phyloP scores from a whole-genome alignment of 2,113 vertebrate species.

The Gnathonemus echidnorhynchus region DNA sequence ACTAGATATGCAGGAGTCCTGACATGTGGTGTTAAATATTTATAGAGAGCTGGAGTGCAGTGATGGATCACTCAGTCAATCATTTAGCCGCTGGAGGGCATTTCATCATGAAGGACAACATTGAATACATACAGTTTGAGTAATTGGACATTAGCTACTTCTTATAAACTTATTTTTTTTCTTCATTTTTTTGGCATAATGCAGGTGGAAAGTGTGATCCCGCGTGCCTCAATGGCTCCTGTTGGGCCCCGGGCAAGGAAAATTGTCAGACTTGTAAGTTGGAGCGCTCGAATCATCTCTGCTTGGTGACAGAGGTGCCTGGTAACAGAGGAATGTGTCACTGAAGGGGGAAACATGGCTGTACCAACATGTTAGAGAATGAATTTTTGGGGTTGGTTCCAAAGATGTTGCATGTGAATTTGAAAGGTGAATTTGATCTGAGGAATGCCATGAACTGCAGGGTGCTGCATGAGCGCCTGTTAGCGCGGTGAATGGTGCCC shows the following conservation, averaged over 20 bases:
- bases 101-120: background rate
- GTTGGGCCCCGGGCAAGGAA: conserved; percentile 76
- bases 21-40: background rate
- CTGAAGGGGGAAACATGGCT: background rate
- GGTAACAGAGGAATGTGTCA: background rate
- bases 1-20: background rate
- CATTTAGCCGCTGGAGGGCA: background rate
- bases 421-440: background rate
- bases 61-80: background rate
- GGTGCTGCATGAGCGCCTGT: background rate
- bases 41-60: background rate
- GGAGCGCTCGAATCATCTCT: background rate
- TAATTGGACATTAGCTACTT: background rate
- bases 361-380: background rate
- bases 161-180: background rate
- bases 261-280: conserved; percentile 88
- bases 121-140: background rate
- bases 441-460: background rate
- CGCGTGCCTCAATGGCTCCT: conserved; percentile 73
- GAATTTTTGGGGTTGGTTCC: background rate
- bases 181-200: conserved; percentile 16
- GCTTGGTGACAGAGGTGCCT: background rate
- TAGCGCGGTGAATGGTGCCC: background rate
- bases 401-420: background rate
- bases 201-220: conserved; percentile 76